Evolutionary conservation across 2,113 vertebrate genomes (phyloP).

Genomic region (Barbus barbus): DNA sequence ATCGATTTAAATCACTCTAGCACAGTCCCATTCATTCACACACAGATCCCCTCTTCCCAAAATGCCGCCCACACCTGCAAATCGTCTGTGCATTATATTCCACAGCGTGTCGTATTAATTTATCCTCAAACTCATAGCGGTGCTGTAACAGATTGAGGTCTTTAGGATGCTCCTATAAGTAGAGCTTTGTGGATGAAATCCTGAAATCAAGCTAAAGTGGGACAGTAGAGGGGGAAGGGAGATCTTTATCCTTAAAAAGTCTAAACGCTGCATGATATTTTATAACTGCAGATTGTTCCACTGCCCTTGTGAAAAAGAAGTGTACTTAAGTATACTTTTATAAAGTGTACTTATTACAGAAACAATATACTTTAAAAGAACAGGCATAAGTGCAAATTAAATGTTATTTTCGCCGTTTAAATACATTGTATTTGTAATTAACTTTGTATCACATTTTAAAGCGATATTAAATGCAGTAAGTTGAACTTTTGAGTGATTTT

Average conservation of each 20-base stretch:
- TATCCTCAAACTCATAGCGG: background rate
- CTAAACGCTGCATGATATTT: slow-evolving; percentile 1
- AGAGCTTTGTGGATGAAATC: slow-evolving; percentile 26
- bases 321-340: no score
- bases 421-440: no score
- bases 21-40: background rate
- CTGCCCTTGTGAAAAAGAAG: no score
- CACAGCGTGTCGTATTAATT: background rate
- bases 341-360: no score
- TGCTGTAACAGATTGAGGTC: background rate
- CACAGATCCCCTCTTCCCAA: background rate
- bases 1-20: no score
- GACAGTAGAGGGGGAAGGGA: background rate
- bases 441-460: no score
- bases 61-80: background rate
- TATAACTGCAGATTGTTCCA: background rate
- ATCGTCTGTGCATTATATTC: background rate
- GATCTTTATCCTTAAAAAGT: background rate
- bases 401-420: no score
- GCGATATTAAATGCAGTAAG: no score
- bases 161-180: slow-evolving; percentile 33
- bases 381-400: no score
- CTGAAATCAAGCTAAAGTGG: slow-evolving; percentile 41
- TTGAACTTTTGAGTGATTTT: no score
- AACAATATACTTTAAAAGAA: no score